These are phyloP conservation scores for Argyresthia goedartella DNA, from an alignment of 2,888 invertebrate genomes.

Conservation along the genomic window DNA sequence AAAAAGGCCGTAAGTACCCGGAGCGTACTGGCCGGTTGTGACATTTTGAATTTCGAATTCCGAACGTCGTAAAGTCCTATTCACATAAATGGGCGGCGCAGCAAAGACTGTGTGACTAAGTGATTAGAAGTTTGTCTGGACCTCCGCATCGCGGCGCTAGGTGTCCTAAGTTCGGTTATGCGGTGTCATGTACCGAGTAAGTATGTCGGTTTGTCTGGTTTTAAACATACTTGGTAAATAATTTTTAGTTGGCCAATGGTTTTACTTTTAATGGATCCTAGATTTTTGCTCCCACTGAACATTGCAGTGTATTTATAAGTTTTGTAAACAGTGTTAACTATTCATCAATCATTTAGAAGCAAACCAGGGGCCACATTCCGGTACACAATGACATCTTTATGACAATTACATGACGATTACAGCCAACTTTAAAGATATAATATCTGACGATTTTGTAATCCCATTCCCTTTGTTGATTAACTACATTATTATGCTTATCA, in stretches of 20 bases:
- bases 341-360: not conserved
- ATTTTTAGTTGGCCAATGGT: not conserved
- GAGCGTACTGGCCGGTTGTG: slow-evolving; percentile 16
- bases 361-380: too few relatives aligned
- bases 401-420: too few relatives aligned
- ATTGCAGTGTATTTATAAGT: too few relatives aligned
- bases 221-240: not conserved
- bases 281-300: too few relatives aligned
- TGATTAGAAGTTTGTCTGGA: slow-evolving; percentile 42
- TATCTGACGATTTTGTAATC: too few relatives aligned
- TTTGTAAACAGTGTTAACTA: not conserved
- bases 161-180: not conserved
- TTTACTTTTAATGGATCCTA: not conserved
- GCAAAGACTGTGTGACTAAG: slow-evolving; percentile 42
- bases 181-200: slow-evolving; percentile 3
- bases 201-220: slow-evolving; percentile 1
- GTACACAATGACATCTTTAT: too few relatives aligned
- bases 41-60: slow-evolving; percentile 18
- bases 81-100: slow-evolving; percentile 39
- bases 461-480: too few relatives aligned
- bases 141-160: slow-evolving; percentile 7
- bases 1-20: slow-evolving; percentile 19
- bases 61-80: slow-evolving; percentile 37
- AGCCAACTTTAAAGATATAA: too few relatives aligned
- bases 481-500: too few relatives aligned